Base-by-base conservation (phyloP, 2,888 invertebrate species). In the Dryobotodes eremita region DNA sequence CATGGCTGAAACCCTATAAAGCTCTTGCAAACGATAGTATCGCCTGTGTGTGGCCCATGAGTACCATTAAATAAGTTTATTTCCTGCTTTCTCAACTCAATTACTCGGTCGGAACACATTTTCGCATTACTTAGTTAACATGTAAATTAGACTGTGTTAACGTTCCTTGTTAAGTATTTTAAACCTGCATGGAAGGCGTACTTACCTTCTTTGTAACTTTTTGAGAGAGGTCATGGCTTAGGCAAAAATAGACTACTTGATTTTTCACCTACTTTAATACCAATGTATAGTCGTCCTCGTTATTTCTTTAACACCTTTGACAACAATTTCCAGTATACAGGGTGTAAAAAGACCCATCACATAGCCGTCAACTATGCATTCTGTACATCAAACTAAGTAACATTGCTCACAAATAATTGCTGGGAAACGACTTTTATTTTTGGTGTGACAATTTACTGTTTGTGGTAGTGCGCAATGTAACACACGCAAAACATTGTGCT, bases 1-100 rank as follows among this genome's bases (percentile, higher is more conserved):
- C 68, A 57, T 3, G 36, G 11, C n/a, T 46, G 4, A 11, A 62
- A 74, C 64, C 36, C 10, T 55, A 78, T 75, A 80, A 75, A 83
- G 26, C 31, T 69, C 20, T 72, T n/a, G 48, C 55, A 61, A 62
- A 80, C 48, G 66, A 80, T 74, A 55, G n/a, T 31, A 80, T 64
- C 62, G 48, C 53, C 66, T 64, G 59, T 78, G 66, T 71, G 46
- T 64, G 13, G 53, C 71, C 65, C 73, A 66, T 55, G 77, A 68
- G 77, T 71, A 50, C 55, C 73, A 75, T 84, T 84, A 83, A 62
- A 80, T 84, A 84, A 83, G 61, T 80, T 71, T 1, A 80, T 83
- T 80, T 83, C 53, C 73, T 84, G 74, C 83, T 83, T 59, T 77
- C 68, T 71, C 13, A 65, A 71, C 68, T 72, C 73, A 72, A 72